Evolutionary conservation across 2,797 vertebrate genomes (phyloP).

Genomic region (Sylvilagus floridanus): DNA sequence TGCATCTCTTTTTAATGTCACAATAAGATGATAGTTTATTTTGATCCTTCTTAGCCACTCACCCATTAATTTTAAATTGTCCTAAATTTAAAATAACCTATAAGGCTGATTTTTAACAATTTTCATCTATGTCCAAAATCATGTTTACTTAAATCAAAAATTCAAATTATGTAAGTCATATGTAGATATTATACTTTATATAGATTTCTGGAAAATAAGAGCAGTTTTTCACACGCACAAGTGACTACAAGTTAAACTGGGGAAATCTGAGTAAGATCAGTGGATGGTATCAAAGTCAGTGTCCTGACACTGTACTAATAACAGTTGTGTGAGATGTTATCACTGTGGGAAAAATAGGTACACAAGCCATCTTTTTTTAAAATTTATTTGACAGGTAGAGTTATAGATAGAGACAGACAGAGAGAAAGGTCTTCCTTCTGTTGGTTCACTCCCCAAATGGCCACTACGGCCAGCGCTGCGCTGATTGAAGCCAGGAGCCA

Average conservation of each 20-base stretch:
- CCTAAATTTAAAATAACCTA: conserved; percentile 36
- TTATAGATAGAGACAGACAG: no score
- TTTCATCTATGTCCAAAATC: conserved; percentile 42
- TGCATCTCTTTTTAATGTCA: conserved; percentile 57
- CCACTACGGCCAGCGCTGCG: no score
- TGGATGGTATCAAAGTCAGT: no score
- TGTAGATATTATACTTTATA: conserved; percentile 8
- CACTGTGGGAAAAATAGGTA: fast-evolving
- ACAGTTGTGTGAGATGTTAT: neutral
- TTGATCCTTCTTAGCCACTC: neutral
- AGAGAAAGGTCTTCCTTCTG: no score
- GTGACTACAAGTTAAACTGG: neutral
- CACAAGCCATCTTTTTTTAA: no score
- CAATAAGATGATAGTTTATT: conserved; percentile 58
- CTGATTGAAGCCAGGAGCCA: no score
- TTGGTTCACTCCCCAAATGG: no score
- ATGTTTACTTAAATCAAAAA: conserved; percentile 18
- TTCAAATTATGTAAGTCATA: conserved; percentile 54
- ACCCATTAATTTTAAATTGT: conserved; percentile 18
- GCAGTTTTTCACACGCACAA: conserved; percentile 20
- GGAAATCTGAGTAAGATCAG: neutral
- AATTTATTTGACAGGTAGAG: no score
- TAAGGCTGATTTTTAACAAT: neutral
- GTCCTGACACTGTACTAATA: neutral
- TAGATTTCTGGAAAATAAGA: conserved; percentile 52